Evolutionary conservation across 2,113 vertebrate genomes (phyloP).

Genomic region (Corapipo altera): DNA sequence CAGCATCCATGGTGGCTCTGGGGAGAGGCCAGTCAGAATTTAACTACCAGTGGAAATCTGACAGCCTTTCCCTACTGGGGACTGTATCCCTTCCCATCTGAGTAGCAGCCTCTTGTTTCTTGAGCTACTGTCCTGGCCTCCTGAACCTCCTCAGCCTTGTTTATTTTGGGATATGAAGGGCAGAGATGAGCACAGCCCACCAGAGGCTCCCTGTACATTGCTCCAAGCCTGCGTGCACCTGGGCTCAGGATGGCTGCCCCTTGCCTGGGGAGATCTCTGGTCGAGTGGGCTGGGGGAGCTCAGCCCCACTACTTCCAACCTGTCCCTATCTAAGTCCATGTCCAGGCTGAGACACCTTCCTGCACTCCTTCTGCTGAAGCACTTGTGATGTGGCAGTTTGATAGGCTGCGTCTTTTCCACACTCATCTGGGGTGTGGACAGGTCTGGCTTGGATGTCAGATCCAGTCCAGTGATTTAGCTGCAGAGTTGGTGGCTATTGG

Average conservation of each 20-base stretch:
- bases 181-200: neutral
- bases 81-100: neutral
- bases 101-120: neutral
- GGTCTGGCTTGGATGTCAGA: neutral
- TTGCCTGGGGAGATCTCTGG: neutral
- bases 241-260: neutral
- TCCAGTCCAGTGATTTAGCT: neutral
- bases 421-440: neutral
- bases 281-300: neutral
- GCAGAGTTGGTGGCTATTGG: neutral
- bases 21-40: neutral
- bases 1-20: neutral
- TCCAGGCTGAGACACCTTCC: neutral
- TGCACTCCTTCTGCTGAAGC: neutral
- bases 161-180: neutral
- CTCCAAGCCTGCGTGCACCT: neutral
- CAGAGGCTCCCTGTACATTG: neutral
- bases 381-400: neutral
- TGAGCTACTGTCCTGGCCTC: neutral
- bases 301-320: neutral
- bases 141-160: neutral
- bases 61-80: neutral
- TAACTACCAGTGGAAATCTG: neutral
- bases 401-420: fast-evolving
- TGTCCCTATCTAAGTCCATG: neutral